Conservation (phyloP, 23 tunicate genomes). For the Clavelina lepadiformis region DNA sequence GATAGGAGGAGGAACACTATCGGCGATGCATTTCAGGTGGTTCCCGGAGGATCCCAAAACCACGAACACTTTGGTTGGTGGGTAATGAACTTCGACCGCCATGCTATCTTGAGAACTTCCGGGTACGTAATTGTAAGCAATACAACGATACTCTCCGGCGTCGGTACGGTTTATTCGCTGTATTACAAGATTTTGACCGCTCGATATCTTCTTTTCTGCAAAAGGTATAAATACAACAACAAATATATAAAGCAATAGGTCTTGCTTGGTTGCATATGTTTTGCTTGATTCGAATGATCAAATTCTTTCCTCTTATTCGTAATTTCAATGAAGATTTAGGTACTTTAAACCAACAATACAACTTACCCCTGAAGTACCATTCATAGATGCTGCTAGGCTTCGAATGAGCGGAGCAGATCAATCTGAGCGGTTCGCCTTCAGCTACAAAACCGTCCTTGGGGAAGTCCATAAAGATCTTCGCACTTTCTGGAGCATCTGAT, state of each 20-base stretch:
- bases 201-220: slow-evolving; percentile 9
- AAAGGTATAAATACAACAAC: background rate
- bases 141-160: slow-evolving; percentile 64
- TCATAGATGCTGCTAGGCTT: slow-evolving; percentile 43
- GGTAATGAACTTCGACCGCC: slow-evolving; percentile 49
- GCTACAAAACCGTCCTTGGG: slow-evolving; percentile 14
- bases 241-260: background rate
- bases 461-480: no score
- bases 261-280: background rate
- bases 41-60: slow-evolving; percentile 1
- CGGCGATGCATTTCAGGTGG: slow-evolving; percentile 31
- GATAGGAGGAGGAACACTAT: slow-evolving; percentile 68
- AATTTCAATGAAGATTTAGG: background rate
- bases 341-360: background rate
- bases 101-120: slow-evolving; percentile 44
- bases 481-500: no score
- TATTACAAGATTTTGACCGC: slow-evolving; percentile 6
- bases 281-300: background rate
- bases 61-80: slow-evolving; percentile 37
- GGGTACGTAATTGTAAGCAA: slow-evolving; percentile 80
- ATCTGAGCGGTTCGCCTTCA: slow-evolving; percentile 39
- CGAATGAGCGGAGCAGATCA: slow-evolving; percentile 34
- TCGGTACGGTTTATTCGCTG: slow-evolving; percentile 32
- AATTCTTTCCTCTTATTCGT: background rate
- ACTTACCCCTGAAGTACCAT: slow-evolving; percentile 70